These are phyloP conservation scores for Petroica traversi DNA, from an alignment of 2,113 vertebrate species.

Conservation along the genomic window DNA sequence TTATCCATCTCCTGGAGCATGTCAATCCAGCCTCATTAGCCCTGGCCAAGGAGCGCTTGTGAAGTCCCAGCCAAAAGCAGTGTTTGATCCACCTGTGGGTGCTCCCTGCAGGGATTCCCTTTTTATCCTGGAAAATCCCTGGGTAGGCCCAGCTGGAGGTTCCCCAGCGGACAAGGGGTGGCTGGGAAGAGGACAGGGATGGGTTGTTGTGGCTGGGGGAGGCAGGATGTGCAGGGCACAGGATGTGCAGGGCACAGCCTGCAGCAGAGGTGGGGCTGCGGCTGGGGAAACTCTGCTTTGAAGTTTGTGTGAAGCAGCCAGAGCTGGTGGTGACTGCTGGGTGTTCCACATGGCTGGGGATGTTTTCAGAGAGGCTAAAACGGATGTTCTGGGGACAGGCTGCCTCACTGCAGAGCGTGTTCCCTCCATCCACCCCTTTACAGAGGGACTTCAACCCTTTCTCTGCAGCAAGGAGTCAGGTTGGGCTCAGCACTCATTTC, in stretches of 20 bases:
- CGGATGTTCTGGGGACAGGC: neutral
- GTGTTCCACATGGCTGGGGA: neutral
- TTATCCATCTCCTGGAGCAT: neutral
- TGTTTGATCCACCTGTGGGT: rapidly evolving
- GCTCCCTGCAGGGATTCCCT: neutral
- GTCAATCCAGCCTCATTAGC: neutral
- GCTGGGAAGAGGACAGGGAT: neutral
- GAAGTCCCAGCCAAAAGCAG: neutral
- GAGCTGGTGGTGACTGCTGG: neutral
- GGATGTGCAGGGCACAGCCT: neutral
- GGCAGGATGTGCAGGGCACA: neutral
- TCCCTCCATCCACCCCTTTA: neutral
- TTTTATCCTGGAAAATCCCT: neutral
- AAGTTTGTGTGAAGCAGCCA: neutral
- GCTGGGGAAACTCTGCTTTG: neutral
- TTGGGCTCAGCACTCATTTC: neutral
- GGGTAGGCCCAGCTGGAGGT: neutral
- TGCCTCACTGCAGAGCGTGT: neutral
- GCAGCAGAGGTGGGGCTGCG: neutral
- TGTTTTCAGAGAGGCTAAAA: neutral
- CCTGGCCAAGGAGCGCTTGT: neutral
- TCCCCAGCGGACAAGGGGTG: rapidly evolving
- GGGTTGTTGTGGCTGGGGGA: neutral
- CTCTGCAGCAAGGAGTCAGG: neutral
- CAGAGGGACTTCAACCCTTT: neutral